Conservation (phyloP, 2,888 invertebrate genomes). For the Thymelicus lineola region DNA sequence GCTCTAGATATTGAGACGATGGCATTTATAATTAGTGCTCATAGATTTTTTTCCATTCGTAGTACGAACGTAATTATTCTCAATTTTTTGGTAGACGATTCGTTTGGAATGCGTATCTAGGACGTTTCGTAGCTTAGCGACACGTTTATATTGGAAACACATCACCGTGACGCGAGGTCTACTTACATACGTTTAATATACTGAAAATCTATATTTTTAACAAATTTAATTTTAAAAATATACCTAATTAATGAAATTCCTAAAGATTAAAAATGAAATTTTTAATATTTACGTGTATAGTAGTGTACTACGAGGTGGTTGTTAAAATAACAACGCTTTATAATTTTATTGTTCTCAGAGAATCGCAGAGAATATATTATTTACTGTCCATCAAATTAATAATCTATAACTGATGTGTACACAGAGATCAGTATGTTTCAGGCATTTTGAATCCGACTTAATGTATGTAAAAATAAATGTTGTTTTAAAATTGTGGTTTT, state of each 20-base stretch:
- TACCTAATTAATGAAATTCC: conserved; percentile 81
- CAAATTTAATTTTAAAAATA: conserved; percentile 77
- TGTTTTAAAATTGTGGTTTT: conserved; percentile 82
- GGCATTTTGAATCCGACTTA: conserved; percentile 85
- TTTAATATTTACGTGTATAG: conserved; percentile 81
- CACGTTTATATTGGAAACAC: conserved; percentile 61
- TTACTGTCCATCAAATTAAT: conserved; percentile 81
- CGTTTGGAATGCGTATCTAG: conserved; percentile 55
- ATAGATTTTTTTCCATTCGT: conserved; percentile 69
- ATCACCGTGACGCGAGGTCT: conserved; percentile 58
- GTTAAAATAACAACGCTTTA: conserved; percentile 70
- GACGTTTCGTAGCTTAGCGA: conserved; percentile 66
- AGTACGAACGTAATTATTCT: conserved; percentile 70
- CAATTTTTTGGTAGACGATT: conserved; percentile 58
- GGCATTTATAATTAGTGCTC: conserved; percentile 73
- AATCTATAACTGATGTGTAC: conserved; percentile 82
- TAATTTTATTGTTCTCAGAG: conserved; percentile 68
- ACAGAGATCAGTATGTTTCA: conserved; percentile 83
- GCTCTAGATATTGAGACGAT: conserved; percentile 64
- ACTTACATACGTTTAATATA: conserved; percentile 76
- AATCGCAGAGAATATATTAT: conserved; percentile 73
- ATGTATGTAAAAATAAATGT: conserved; percentile 86
- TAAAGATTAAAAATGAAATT: conserved; percentile 79
- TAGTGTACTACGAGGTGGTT: conserved; percentile 75
- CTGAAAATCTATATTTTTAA: conserved; percentile 82